phyloP scores from a whole-genome alignment of 1,140 invertebrate genomes.

The Calephelis nemesis region DNA sequence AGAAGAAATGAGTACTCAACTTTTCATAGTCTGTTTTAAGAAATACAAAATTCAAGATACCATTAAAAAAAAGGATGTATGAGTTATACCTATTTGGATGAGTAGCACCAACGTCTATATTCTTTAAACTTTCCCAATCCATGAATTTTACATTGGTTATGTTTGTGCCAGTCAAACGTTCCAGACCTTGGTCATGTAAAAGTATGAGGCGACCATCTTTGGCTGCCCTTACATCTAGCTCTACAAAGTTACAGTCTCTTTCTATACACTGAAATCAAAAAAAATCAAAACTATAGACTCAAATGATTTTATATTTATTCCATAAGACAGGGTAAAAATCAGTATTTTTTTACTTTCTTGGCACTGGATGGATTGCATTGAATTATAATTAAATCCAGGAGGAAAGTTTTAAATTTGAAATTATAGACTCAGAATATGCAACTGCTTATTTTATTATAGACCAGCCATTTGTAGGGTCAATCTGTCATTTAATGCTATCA shows the following conservation, averaged over 20 bases:
- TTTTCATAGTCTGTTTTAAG: not conserved
- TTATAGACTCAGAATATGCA: too few species aligned
- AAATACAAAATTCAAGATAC: not conserved
- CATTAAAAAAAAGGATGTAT: not conserved
- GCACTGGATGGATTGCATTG: too few species aligned
- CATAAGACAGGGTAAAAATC: too few species aligned
- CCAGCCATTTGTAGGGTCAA: too few species aligned
- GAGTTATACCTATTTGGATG: conserved; percentile 81
- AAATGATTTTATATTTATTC: too few species aligned
- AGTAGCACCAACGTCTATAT: conserved; percentile 82
- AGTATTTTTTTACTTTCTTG: too few species aligned
- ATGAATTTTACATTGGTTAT: conserved; percentile 80
- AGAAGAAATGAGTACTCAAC: conserved; percentile 13
- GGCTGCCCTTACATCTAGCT: conserved; percentile 87
- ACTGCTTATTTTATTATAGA: too few species aligned
- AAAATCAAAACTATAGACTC: not conserved
- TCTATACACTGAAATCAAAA: conserved; percentile 79
- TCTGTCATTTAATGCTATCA: too few species aligned
- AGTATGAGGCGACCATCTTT: conserved; percentile 86
- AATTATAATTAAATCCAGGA: too few species aligned
- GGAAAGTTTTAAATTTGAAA: too few species aligned
- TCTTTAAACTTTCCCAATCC: conserved; percentile 82
- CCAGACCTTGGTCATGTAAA: conserved; percentile 86
- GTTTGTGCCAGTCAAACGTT: conserved; percentile 82
- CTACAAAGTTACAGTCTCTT: conserved; percentile 85